A percentile compares a stretch with the other conserved stretches of the same genome.
Conservation (phyloP, 2,113 vertebrate species). For the Mystacornis crossleyi region DNA sequence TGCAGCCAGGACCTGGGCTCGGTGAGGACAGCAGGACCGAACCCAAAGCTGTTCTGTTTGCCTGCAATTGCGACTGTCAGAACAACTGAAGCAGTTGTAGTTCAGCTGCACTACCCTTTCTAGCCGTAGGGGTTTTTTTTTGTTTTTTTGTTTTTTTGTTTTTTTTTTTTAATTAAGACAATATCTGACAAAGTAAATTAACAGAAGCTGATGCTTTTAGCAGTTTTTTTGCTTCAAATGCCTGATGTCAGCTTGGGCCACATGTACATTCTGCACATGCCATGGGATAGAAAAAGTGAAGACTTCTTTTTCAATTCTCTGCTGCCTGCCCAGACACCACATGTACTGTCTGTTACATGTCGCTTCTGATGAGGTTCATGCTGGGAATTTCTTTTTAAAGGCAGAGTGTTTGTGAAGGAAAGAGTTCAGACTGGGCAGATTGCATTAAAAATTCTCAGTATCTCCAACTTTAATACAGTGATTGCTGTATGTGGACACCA, state of each 20-base stretch:
- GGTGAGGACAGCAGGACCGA: background rate
- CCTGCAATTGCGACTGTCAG: background rate
- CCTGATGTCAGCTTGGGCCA: constrained; percentile 75
- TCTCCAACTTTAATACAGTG: constrained; percentile 6
- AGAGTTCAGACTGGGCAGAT: constrained; percentile 69
- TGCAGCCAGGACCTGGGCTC: background rate
- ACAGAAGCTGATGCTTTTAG: constrained; percentile 78
- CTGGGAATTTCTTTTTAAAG: constrained; percentile 79
- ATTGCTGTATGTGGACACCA: constrained; percentile 46
- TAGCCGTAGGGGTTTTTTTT: background rate
- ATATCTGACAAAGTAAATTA: constrained; percentile 76
- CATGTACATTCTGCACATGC: constrained; percentile 76
- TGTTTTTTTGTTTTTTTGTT: no score
- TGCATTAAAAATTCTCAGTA: constrained; percentile 58
- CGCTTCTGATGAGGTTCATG: constrained; percentile 74
- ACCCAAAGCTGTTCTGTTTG: background rate
- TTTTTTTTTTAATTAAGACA: constrained; percentile 71
- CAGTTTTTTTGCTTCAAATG: constrained; percentile 69
- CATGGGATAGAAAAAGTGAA: constrained; percentile 72
- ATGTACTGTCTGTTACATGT: constrained; percentile 81
- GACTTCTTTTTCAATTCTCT: constrained; percentile 69
- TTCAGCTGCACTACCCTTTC: constrained; percentile 72
- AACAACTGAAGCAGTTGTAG: constrained; percentile 71
- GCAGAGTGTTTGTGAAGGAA: constrained; percentile 72
- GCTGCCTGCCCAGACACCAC: constrained; percentile 74